Base-by-base conservation (phyloP, 1,140 invertebrate genomes). In the Drosophila ficusphila region DNA sequence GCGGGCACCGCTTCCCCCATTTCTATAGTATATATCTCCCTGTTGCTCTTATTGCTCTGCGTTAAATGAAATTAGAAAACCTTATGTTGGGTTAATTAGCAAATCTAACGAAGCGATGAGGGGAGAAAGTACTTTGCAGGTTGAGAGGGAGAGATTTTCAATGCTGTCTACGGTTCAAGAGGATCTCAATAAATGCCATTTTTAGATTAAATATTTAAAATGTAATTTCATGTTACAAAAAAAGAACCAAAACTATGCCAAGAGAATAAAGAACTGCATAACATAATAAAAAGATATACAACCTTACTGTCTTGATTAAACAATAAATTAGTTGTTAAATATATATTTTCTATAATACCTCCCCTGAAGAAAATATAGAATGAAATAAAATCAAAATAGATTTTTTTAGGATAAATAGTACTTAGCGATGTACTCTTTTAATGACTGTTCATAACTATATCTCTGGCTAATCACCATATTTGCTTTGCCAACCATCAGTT, bases 21-120 rank as follows among this genome's bases (percentile, higher is more conserved):
- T 9, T 7, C 16, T 39, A 19, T 6, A 19, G n/a, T 9, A 11
- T 44, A 25, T 25, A 21, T 44, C 41, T 27, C 56, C 19, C 36
- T 42, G 39, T 25, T 44, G 18, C 36, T 34, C 51, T 38, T 71
- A 64, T 52, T 21, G 36, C 44, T 72, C 33, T 44, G 49, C 81
- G 81, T 90, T 79, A 71, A 90, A 90, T 79, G 72, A 90, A 90
- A 90, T 90, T 90, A 90, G 88, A 88, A 82, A 90, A 90, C 86
- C 86, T 76, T 90, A 82, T 90, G 86, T 74, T 79, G 57, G 67
- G 75, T 73, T 90, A 90, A 90, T 90, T 90, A 83, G 72, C 67
- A 86, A 81, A 75, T 88, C 88, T 82, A 71, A 71, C 47, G 58
- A 27, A 27, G 29, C 38, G 34, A 29, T 42, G 42, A 38, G 53